phyloP scores from a whole-genome alignment of 2,888 invertebrate genomes.

The Limenitis camilla region DNA sequence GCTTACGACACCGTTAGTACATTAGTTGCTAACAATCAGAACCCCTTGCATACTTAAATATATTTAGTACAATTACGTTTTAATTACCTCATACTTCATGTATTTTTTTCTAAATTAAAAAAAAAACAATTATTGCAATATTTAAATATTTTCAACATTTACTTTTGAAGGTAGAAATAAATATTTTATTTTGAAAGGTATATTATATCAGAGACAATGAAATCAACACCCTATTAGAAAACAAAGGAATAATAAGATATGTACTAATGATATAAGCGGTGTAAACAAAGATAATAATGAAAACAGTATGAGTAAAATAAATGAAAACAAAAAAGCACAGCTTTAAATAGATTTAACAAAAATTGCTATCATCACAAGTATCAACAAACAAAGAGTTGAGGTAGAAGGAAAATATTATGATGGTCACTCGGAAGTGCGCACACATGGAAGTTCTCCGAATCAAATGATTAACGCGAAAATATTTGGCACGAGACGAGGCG shows the following conservation, averaged over 20 bases:
- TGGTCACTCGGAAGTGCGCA: too few species aligned
- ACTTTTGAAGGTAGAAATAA: background rate
- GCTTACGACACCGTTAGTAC: slow-evolving; percentile 48
- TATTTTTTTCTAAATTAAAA: background rate
- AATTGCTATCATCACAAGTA: too few species aligned
- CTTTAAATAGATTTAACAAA: too few species aligned
- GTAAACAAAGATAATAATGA: slow-evolving; percentile 33
- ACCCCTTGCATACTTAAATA: slow-evolving; percentile 34
- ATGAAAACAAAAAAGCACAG: background rate
- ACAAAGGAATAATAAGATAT: slow-evolving; percentile 19
- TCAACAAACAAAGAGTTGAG: too few species aligned
- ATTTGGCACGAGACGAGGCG: slow-evolving; percentile 47
- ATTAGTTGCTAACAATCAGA: slow-evolving; percentile 34
- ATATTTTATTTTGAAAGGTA: background rate
- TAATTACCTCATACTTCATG: background rate
- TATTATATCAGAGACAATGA: slow-evolving; percentile 2
- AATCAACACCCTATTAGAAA: slow-evolving; percentile 10
- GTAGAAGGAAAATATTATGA: too few species aligned
- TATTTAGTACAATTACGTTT: background rate
- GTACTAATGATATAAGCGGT: slow-evolving; percentile 9
- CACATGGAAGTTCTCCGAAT: slow-evolving; percentile 48
- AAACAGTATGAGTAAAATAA: slow-evolving; percentile 24
- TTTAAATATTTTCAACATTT: background rate
- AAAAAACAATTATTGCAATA: too few species aligned
- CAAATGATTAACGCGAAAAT: slow-evolving; percentile 24